phyloP scores from a whole-genome alignment of 2,113 vertebrate genomes.

The Cephalopterus ornatus region DNA sequence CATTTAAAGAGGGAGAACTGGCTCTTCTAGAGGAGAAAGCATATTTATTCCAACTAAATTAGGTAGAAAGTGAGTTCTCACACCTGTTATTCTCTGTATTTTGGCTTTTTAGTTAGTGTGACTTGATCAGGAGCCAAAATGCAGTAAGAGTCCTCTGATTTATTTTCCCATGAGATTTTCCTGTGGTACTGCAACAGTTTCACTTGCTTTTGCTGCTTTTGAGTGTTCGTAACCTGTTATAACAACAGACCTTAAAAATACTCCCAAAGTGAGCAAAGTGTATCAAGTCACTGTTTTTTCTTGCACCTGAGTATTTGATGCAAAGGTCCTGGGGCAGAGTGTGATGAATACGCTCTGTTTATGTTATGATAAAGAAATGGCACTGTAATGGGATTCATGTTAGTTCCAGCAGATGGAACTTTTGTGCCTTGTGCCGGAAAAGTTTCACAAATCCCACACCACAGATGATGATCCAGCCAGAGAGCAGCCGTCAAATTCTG shows the following conservation, averaged over 20 bases:
- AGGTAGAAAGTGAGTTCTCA: neutral
- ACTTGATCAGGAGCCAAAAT: neutral
- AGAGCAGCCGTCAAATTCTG: neutral
- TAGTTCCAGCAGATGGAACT: constrained; percentile 10
- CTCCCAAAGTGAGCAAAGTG: neutral
- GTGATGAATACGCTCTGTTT: neutral
- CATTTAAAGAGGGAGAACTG: neutral
- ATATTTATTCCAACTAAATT: neutral
- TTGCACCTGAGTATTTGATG: neutral
- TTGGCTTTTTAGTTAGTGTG: neutral
- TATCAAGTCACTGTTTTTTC: neutral
- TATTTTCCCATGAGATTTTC: neutral
- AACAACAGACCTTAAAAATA: neutral
- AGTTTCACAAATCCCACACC: neutral
- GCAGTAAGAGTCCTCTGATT: neutral
- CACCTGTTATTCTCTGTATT: neutral
- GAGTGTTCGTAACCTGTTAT: neutral
- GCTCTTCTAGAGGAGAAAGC: neutral
- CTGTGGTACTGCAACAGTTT: neutral
- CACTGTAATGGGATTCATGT: neutral
- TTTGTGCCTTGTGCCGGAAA: neutral
- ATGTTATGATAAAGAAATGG: neutral
- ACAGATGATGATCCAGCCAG: neutral
- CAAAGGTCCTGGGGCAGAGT: neutral
- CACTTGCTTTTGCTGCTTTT: neutral